Conservation (phyloP, 2,888 invertebrate genomes). For the Mythimna impura region DNA sequence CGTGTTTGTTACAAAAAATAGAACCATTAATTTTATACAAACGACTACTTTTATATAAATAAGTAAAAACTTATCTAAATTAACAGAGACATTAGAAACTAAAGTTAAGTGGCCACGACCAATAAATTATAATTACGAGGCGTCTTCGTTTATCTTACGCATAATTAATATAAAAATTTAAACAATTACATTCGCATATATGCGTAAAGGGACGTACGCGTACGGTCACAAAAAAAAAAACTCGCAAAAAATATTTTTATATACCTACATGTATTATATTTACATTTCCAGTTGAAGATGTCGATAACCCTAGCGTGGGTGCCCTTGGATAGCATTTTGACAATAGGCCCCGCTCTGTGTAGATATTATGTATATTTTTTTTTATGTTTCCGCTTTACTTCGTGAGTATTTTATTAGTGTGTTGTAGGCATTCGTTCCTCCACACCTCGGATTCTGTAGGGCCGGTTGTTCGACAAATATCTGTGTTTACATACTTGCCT, state of each 20-base stretch:
- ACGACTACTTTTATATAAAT: not conserved
- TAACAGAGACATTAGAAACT: slow-evolving; percentile 23
- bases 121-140: slow-evolving; percentile 42
- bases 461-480: slow-evolving; percentile 48
- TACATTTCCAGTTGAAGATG: slow-evolving; percentile 21
- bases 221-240: slow-evolving; percentile 15
- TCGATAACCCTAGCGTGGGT: slow-evolving; percentile 59
- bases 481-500: slow-evolving; percentile 35
- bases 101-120: slow-evolving; percentile 26
- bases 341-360: slow-evolving; percentile 59
- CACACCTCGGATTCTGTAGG: slow-evolving; percentile 39
- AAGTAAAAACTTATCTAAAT: slow-evolving; percentile 19
- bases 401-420: slow-evolving; percentile 68
- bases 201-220: slow-evolving; percentile 32
- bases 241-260: slow-evolving; percentile 21
- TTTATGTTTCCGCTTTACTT: slow-evolving; percentile 67
- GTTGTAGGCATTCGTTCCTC: slow-evolving; percentile 37
- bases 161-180: slow-evolving; percentile 12
- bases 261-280: slow-evolving; percentile 4
- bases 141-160: slow-evolving; percentile 9
- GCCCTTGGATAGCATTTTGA: slow-evolving; percentile 65
- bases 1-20: not conserved
- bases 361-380: slow-evolving; percentile 46
- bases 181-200: slow-evolving; percentile 15
- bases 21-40: slow-evolving; percentile 2